Evolutionary conservation across 2,113 vertebrate species (phyloP).

Genomic region (Zingel zingel): DNA sequence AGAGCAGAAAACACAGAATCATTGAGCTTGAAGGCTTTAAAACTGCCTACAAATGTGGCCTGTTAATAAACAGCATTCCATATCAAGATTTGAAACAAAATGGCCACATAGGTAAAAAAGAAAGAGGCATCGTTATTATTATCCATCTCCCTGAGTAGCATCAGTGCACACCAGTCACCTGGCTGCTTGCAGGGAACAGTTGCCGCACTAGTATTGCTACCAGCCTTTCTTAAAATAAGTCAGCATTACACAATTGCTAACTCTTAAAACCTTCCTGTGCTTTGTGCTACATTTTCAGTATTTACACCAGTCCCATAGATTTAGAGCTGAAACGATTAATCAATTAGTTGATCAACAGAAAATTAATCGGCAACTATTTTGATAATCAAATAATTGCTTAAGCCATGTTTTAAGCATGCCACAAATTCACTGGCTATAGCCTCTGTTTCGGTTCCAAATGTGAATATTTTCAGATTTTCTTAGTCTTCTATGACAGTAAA

Average conservation of each 20-base stretch:
- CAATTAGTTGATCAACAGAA: neutral
- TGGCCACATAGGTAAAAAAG: conserved; percentile 28
- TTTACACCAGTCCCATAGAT: neutral
- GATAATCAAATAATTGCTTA: neutral
- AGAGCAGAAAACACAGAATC: conserved; percentile 42
- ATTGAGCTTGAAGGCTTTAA: conserved; percentile 57
- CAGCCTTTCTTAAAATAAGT: conserved; percentile 22
- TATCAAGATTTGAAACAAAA: conserved; percentile 33
- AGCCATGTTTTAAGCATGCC: neutral
- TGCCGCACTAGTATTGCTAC: neutral
- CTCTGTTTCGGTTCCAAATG: neutral
- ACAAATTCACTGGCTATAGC: neutral
- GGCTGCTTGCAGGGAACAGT: neutral
- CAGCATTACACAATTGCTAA: neutral
- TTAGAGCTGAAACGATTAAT: neutral
- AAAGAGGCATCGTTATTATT: conserved; percentile 14
- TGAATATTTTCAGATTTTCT: no score
- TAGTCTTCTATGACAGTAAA: neutral
- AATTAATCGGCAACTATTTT: neutral
- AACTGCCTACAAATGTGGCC: conserved; percentile 67
- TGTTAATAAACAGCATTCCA: conserved; percentile 55
- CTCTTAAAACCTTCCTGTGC: neutral
- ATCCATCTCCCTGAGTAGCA: conserved; percentile 18
- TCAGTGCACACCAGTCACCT: neutral
- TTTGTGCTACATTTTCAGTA: neutral